Conservation (phyloP, 2,113 vertebrate genomes). For the Pelvicachromis taeniatus region DNA sequence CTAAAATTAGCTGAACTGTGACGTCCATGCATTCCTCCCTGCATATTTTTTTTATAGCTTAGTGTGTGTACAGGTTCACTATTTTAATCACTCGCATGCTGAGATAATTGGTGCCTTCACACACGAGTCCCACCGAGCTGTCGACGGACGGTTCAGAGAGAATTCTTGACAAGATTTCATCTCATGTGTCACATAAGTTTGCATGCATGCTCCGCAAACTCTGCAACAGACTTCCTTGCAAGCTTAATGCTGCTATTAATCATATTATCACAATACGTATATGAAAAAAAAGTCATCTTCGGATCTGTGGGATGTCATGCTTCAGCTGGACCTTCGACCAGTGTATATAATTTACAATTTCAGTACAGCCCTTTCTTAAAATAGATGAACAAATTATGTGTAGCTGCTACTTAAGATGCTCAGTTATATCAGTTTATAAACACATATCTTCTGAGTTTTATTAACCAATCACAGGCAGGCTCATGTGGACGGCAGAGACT, state of each 20-base stretch:
- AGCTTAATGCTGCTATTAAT: neutral
- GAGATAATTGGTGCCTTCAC: neutral
- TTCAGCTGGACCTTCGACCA: neutral
- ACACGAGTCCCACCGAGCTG: neutral
- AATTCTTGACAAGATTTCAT: neutral
- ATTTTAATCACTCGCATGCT: neutral
- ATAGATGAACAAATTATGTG: no score
- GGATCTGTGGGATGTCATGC: neutral
- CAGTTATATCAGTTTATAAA: no score
- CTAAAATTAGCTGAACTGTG: slow-evolving; percentile 26
- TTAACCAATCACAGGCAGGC: no score
- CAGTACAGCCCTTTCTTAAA: neutral
- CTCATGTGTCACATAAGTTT: neutral
- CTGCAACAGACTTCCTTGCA: neutral
- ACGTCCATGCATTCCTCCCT: slow-evolving; percentile 18
- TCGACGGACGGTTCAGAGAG: neutral
- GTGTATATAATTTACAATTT: neutral
- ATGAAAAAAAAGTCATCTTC: neutral
- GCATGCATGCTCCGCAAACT: neutral
- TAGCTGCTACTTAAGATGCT: no score
- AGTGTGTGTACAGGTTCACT: neutral
- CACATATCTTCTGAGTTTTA: no score
- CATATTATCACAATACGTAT: neutral
- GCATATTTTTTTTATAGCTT: neutral
- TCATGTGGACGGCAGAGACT: no score